These are phyloP conservation scores for Ornithorhynchus anatinus DNA, from an alignment of 2,113 vertebrate genomes.

Conservation along the genomic window DNA sequence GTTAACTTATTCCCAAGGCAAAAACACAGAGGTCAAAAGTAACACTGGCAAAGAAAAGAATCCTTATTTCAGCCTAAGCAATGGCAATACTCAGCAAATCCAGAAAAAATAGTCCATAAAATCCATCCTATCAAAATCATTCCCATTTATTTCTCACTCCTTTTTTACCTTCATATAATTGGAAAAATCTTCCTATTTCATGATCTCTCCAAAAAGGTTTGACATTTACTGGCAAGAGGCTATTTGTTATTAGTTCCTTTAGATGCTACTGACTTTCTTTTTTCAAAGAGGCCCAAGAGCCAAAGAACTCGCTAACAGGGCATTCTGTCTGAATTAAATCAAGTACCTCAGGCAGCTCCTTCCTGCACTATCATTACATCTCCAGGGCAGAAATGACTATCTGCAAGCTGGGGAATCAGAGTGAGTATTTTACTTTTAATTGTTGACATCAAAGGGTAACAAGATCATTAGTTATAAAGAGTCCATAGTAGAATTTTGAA, in stretches of 20 bases:
- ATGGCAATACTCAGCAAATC: not conserved
- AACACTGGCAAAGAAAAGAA: not conserved
- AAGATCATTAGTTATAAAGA: not conserved
- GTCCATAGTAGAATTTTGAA: not conserved
- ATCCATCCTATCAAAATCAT: not conserved
- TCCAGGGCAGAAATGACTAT: not conserved
- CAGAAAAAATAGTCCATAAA: too few species aligned
- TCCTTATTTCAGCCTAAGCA: not conserved
- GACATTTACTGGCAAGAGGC: not conserved
- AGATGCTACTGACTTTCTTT: not conserved
- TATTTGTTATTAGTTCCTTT: not conserved
- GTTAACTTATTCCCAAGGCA: not conserved
- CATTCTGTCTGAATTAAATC: not conserved
- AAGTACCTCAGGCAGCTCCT: not conserved
- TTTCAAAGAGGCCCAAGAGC: not conserved
- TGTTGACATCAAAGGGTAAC: slow-evolving; percentile 28
- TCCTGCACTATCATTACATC: not conserved
- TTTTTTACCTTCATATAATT: too few species aligned
- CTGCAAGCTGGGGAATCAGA: not conserved
- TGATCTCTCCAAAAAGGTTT: not conserved
- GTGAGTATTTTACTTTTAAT: slow-evolving; percentile 4
- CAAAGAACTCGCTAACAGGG: not conserved
- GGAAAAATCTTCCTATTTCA: slow-evolving; percentile 25
- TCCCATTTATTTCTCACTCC: not conserved
- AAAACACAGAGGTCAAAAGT: not conserved